These are phyloP conservation scores for Rallus crepitans DNA, from an alignment of 2,797 vertebrate species.

Conservation along the genomic window DNA sequence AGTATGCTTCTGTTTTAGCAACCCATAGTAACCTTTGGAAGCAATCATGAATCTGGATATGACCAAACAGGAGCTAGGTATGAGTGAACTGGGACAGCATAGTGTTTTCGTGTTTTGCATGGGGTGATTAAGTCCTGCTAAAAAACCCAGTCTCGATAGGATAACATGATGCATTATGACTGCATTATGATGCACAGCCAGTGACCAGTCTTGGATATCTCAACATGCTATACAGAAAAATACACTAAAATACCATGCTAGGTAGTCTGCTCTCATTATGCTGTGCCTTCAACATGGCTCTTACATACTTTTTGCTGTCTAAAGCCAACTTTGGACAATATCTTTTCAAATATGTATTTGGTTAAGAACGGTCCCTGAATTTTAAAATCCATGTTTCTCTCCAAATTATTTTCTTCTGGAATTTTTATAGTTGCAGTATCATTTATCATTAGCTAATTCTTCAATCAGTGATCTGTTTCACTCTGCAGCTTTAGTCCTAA, in stretches of 20 bases:
- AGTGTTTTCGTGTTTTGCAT: background rate
- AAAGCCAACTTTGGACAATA: background rate
- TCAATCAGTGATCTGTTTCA: background rate
- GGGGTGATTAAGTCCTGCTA: background rate
- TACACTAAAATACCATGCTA: background rate
- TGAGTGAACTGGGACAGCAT: background rate
- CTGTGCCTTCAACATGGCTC: background rate
- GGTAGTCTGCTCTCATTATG: background rate
- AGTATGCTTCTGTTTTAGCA: background rate
- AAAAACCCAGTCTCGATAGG: background rate
- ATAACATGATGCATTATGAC: rapidly evolving
- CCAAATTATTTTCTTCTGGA: background rate
- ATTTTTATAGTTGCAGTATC: background rate
- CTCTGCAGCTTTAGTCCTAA: background rate
- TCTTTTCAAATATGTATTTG: background rate
- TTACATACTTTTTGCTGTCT: background rate
- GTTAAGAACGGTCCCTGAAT: background rate
- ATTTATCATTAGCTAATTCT: background rate
- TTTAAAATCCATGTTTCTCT: background rate
- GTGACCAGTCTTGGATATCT: background rate
- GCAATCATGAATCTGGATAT: background rate
- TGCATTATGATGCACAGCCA: background rate
- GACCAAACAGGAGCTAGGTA: background rate
- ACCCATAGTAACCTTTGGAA: background rate
- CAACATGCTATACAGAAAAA: background rate